These are phyloP conservation scores for Drosophila simulans DNA, from an alignment of 1,140 invertebrate genomes.

Conservation along the genomic window DNA sequence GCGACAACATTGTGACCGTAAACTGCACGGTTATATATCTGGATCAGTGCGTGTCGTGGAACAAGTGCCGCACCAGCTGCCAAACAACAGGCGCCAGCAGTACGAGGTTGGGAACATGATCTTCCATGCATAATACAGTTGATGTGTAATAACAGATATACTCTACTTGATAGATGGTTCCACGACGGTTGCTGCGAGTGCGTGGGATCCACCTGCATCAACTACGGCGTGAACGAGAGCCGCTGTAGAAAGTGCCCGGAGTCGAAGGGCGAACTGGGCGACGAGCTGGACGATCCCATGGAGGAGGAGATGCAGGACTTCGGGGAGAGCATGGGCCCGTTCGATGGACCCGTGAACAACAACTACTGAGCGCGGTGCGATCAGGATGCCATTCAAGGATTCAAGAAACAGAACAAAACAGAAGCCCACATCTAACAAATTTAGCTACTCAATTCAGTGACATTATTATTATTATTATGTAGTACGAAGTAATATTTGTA, in stretches of 20 bases:
- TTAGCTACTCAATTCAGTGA: conserved; percentile 79
- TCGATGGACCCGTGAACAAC: conserved; percentile 79
- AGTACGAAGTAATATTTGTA: conserved; percentile 81
- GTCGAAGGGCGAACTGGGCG: conserved; percentile 62
- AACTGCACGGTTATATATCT: conserved; percentile 98
- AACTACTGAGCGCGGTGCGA: conserved; percentile 65
- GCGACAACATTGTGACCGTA: conserved; percentile 87
- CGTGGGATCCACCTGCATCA: conserved; percentile 94
- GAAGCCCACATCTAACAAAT: conserved; percentile 56
- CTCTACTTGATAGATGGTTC: conserved; percentile 90
- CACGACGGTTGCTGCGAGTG: conserved; percentile 98
- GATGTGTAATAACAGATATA: background rate
- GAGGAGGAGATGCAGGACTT: conserved; percentile 82
- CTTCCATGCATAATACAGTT: too few species aligned
- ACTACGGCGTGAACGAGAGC: conserved; percentile 96
- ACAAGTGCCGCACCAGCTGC: conserved; percentile 88
- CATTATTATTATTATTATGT: conserved; percentile 80
- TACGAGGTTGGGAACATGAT: conserved; percentile 45
- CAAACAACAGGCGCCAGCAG: conserved; percentile 80
- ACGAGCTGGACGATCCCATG: conserved; percentile 65
- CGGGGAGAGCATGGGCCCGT: conserved; percentile 78
- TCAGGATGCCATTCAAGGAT: conserved; percentile 59
- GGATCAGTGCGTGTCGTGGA: conserved; percentile 94
- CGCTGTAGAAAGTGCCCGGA: conserved; percentile 80
- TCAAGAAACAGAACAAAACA: conserved; percentile 34